These are phyloP conservation scores for Drosophila parabipectinata DNA, from an alignment of 1,140 invertebrate genomes.

Conservation along the genomic window DNA sequence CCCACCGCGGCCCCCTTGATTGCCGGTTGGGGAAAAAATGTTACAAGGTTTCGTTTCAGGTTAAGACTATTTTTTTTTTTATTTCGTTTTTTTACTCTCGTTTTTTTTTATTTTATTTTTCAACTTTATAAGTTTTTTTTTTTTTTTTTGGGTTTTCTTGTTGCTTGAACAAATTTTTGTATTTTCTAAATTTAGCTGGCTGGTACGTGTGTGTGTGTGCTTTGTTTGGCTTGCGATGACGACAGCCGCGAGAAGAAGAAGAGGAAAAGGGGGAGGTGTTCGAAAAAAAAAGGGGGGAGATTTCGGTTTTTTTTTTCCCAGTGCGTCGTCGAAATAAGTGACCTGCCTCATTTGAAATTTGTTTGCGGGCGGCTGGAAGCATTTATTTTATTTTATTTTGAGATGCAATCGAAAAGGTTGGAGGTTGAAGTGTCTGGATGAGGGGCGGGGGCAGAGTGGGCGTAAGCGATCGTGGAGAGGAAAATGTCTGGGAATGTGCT, in stretches of 20 bases:
- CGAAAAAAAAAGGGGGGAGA: constrained; percentile 8
- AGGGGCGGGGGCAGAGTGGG: constrained; percentile 8
- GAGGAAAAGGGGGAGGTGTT: background rate
- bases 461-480: constrained; percentile 7
- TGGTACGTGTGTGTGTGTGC: constrained; percentile 22
- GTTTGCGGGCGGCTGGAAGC: constrained; percentile 56
- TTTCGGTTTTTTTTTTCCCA: constrained; percentile 20
- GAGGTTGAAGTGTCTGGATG: constrained; percentile 5
- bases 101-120: constrained; percentile 32
- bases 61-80: constrained; percentile 78
- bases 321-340: constrained; percentile 67
- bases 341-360: constrained; percentile 79
- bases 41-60: constrained; percentile 83
- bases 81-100: constrained; percentile 39
- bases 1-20: constrained; percentile 21
- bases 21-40: constrained; percentile 79
- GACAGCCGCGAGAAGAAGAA: constrained; percentile 28
- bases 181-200: constrained; percentile 77
- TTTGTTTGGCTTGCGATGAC: constrained; percentile 56
- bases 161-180: constrained; percentile 65
- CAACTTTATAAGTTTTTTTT: constrained; percentile 48
- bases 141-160: constrained; percentile 55
- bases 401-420: constrained; percentile 49
- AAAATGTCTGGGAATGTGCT: constrained; percentile 26
- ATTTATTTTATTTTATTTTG: constrained; percentile 25